A percentile compares a stretch with the other conserved stretches of the same genome.
phyloP scores from a whole-genome alignment of 2,797 vertebrate species.

The Anniella stebbinsi region DNA sequence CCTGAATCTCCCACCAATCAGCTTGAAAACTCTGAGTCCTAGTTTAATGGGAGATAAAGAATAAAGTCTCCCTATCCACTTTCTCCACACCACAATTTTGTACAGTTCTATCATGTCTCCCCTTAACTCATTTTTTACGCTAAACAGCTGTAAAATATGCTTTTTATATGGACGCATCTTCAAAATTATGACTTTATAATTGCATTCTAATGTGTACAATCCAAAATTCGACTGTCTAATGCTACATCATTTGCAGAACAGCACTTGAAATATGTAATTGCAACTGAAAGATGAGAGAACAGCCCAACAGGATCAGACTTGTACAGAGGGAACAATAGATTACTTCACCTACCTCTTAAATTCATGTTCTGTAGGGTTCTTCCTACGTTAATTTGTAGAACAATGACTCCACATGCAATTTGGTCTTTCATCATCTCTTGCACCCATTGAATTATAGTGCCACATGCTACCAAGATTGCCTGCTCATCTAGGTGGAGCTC shows the following conservation, averaged over 20 bases:
- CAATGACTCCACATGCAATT: neutral
- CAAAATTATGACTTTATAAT: neutral
- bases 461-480: neutral
- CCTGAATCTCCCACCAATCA: too few relatives aligned
- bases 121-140: too few relatives aligned
- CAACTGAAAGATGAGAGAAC: too few relatives aligned
- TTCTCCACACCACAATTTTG: too few relatives aligned
- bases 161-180: neutral
- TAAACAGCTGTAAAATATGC: too few relatives aligned
- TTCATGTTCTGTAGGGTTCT: neutral
- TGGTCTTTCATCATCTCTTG: neutral
- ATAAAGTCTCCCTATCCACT: too few relatives aligned
- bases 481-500: neutral
- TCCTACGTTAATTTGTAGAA: neutral
- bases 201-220: neutral
- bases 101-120: too few relatives aligned
- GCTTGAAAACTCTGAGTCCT: too few relatives aligned
- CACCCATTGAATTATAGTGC: conserved; percentile 1
- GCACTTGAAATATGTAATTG: neutral
- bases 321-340: neutral
- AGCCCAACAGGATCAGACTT: neutral
- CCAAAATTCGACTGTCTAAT: neutral
- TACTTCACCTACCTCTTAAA: neutral
- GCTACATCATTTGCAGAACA: neutral
- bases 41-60: too few relatives aligned